Evolutionary conservation across 2,113 vertebrate species (phyloP).

Genomic region (Micronycteris hirsuta): DNA sequence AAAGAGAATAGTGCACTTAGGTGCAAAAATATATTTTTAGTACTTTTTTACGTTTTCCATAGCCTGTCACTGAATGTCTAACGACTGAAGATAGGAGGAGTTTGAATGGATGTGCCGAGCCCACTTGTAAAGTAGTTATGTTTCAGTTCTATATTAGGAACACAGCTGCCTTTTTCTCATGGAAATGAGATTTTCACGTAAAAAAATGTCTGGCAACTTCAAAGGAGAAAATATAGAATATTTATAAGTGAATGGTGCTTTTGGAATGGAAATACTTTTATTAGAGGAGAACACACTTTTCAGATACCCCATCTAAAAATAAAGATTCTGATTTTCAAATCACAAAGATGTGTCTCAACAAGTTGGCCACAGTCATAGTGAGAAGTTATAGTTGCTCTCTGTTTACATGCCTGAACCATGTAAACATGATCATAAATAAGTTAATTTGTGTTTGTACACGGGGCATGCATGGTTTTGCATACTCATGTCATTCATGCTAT

Average conservation of each 20-base stretch:
- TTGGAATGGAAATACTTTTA: slow-evolving; percentile 42
- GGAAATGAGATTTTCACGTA: slow-evolving; percentile 48
- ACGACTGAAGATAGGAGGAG: background rate
- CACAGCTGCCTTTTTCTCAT: slow-evolving; percentile 55
- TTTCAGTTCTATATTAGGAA: slow-evolving; percentile 57
- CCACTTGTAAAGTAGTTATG: slow-evolving; percentile 7
- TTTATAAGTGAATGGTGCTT: slow-evolving; percentile 4
- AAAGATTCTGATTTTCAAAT: background rate
- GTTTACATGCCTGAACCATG: background rate
- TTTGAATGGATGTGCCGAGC: slow-evolving; percentile 36
- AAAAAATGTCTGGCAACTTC: background rate
- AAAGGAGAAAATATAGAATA: slow-evolving; percentile 41
- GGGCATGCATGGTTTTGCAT: background rate
- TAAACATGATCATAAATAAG: background rate
- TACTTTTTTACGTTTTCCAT: background rate
- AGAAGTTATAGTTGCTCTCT: background rate
- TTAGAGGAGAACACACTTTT: slow-evolving; percentile 5
- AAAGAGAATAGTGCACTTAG: background rate
- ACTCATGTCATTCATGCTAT: background rate
- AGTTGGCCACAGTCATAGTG: background rate
- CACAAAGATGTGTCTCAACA: background rate
- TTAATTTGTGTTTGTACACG: background rate
- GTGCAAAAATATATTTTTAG: slow-evolving; percentile 54
- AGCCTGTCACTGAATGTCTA: slow-evolving; percentile 1
- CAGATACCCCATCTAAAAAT: slow-evolving; percentile 31